These are phyloP conservation scores for Trogon melanurus DNA, from an alignment of 2,113 vertebrate species.

Conservation along the genomic window DNA sequence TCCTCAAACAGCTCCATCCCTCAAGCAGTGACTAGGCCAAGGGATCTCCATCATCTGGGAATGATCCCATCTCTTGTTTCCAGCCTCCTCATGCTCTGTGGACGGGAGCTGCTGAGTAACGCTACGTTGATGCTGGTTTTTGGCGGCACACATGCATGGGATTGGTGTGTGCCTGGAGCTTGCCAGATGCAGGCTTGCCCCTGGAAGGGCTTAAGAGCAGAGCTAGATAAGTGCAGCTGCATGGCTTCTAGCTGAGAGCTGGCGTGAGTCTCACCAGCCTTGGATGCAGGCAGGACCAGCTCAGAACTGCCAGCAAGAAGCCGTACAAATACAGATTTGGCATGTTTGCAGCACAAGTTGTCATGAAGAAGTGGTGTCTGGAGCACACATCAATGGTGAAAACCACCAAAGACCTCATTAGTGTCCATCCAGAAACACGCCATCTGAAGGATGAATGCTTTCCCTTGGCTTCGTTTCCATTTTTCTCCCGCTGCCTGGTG, in stretches of 20 bases:
- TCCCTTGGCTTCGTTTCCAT: not conserved
- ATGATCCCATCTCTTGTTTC: not conserved
- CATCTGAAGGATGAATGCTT: not conserved
- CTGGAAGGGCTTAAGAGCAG: not conserved
- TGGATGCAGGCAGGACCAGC: not conserved
- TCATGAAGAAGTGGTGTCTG: not conserved
- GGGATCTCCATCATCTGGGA: not conserved
- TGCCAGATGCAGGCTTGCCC: not conserved
- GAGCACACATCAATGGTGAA: not conserved
- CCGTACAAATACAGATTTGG: not conserved
- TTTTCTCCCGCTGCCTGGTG: not conserved
- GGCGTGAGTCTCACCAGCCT: fast-evolving
- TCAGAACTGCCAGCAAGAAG: not conserved
- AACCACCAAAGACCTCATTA: not conserved
- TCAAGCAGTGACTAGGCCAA: not conserved
- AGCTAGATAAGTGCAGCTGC: not conserved
- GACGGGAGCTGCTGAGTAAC: not conserved
- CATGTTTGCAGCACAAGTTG: not conserved
- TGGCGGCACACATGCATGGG: not conserved
- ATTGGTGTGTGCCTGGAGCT: not conserved
- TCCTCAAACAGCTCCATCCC: not conserved
- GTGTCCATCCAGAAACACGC: not conserved
- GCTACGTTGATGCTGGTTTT: fast-evolving
- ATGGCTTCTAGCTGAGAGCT: not conserved
- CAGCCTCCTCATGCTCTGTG: not conserved